These are phyloP conservation scores for Gerris buenoi DNA, from an alignment of 1,140 invertebrate species.

Conservation along the genomic window DNA sequence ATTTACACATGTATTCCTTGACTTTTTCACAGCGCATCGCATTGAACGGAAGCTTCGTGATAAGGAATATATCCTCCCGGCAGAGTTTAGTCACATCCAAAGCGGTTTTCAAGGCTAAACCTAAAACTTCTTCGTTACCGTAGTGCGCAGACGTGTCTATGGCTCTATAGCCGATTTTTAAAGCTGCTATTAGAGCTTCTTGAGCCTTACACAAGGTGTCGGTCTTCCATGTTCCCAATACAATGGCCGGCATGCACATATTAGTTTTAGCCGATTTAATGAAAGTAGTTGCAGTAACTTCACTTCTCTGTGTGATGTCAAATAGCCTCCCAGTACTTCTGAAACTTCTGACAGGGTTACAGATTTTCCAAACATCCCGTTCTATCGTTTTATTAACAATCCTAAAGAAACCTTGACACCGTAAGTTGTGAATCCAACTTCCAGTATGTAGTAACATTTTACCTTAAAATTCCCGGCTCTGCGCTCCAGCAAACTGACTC, in stretches of 20 bases:
- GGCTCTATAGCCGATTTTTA: background rate
- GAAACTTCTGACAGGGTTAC: too few relatives aligned
- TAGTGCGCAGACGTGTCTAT: background rate
- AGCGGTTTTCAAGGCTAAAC: background rate
- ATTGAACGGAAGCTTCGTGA: background rate
- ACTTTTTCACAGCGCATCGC: background rate
- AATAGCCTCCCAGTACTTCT: too few relatives aligned
- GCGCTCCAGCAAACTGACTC: too few relatives aligned
- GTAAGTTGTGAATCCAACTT: too few relatives aligned
- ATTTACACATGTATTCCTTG: background rate
- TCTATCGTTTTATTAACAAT: too few relatives aligned
- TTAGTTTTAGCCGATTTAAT: too few relatives aligned
- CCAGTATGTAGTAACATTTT: too few relatives aligned
- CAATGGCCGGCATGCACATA: background rate
- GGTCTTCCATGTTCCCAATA: background rate
- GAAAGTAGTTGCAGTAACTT: too few relatives aligned
- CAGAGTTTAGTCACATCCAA: background rate
- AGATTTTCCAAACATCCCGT: too few relatives aligned
- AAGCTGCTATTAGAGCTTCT: background rate
- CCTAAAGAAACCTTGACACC: too few relatives aligned
- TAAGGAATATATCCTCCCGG: background rate
- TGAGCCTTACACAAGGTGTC: background rate
- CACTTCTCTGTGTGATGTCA: too few relatives aligned
- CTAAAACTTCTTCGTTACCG: background rate
- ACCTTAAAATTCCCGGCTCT: too few relatives aligned